phyloP scores from a whole-genome alignment of 2,888 invertebrate genomes.

The Punctoribates punctum region DNA sequence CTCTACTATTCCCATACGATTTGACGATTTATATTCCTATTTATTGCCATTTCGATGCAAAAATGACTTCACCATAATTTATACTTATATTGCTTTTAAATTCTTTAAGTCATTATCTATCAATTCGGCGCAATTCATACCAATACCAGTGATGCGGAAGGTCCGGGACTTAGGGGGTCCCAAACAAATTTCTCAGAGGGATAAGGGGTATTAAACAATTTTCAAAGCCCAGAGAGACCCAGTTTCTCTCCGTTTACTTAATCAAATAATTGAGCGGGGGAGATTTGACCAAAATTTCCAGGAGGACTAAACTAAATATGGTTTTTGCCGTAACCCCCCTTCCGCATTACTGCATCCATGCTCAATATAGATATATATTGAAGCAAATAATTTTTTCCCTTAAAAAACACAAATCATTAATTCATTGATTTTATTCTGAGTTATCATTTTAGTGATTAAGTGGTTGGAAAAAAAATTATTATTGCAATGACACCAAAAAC shows the following conservation, averaged over 20 bases:
- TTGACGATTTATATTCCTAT: slow-evolving; percentile 1
- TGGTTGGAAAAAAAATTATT: not conserved
- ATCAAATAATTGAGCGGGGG: no score
- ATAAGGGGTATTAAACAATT: no score
- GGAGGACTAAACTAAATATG: no score
- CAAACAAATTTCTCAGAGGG: no score
- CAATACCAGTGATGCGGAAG: no score
- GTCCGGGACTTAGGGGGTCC: no score
- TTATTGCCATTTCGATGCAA: not conserved
- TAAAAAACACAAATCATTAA: slow-evolving; percentile 15
- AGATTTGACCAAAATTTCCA: no score
- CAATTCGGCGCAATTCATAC: not conserved
- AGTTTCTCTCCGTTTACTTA: no score
- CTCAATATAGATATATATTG: not conserved
- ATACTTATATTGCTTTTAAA: not conserved
- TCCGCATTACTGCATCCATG: not conserved
- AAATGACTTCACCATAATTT: not conserved
- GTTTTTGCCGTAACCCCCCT: no score
- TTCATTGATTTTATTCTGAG: slow-evolving; percentile 15
- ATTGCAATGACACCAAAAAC: not conserved
- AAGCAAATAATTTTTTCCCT: not conserved
- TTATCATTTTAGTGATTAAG: slow-evolving; percentile 16
- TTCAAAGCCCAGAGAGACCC: no score
- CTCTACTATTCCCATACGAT: not conserved
- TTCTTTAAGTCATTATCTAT: slow-evolving; percentile 15